phyloP scores from a whole-genome alignment of 1,140 invertebrate species.

The Hylyphantes graminicola region DNA sequence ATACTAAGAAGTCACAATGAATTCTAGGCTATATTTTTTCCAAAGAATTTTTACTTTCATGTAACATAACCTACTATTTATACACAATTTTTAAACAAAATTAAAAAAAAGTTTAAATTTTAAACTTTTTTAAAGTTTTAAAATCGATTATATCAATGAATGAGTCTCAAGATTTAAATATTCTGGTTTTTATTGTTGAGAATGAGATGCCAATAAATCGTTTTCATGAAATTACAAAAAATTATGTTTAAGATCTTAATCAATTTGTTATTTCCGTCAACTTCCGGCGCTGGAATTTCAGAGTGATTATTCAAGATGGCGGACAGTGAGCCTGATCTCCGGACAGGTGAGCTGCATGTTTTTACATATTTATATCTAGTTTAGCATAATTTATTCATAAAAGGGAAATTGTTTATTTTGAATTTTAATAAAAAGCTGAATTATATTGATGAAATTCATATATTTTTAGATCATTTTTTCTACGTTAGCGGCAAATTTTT shows the following conservation, averaged over 20 bases:
- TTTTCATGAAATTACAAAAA: constrained; percentile 13
- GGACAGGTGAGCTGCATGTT: constrained; percentile 54
- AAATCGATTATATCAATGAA: constrained; percentile 6
- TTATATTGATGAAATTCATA: too few species aligned
- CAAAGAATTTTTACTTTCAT: not conserved
- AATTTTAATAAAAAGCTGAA: too few species aligned
- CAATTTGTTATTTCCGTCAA: constrained; percentile 61
- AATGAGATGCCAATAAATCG: not conserved
- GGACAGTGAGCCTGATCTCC: constrained; percentile 55
- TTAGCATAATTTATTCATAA: constrained; percentile 61
- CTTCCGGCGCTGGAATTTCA: constrained; percentile 58
- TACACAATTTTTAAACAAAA: constrained; percentile 30
- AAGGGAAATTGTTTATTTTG: too few species aligned
- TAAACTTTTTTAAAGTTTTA: constrained; percentile 60
- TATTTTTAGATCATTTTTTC: not conserved
- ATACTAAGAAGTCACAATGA: not conserved
- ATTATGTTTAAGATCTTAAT: constrained; percentile 52
- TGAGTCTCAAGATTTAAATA: not conserved
- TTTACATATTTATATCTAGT: constrained; percentile 50
- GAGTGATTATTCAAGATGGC: constrained; percentile 60
- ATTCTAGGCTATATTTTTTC: constrained; percentile 4
- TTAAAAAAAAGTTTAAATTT: constrained; percentile 51
- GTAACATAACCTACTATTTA: not conserved
- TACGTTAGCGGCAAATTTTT: not conserved
- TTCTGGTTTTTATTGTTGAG: too few species aligned